These are phyloP conservation scores for Leuciscus waleckii DNA, from an alignment of 2,797 vertebrate genomes.

Conservation along the genomic window DNA sequence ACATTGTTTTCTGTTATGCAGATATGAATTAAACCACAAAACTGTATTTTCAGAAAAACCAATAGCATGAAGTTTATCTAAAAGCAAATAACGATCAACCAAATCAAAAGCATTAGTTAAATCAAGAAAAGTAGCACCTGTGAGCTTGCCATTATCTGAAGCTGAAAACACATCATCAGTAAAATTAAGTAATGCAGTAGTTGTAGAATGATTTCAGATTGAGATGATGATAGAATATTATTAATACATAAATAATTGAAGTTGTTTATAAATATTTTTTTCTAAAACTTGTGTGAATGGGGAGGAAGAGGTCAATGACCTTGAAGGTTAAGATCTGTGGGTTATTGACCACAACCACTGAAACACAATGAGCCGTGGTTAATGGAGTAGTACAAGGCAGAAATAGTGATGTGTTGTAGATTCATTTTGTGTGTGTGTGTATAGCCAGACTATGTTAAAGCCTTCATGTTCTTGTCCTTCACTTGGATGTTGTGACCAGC, in stretches of 20 bases:
- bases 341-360: constrained; percentile 35
- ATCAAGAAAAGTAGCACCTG: too few species aligned
- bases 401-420: constrained; percentile 3
- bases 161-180: too few species aligned
- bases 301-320: constrained; percentile 33
- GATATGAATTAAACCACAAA: neutral
- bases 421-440: constrained; percentile 6
- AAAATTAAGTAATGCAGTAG: too few species aligned
- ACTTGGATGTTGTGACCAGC: constrained; percentile 42
- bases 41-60: too few species aligned
- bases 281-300: neutral
- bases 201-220: too few species aligned
- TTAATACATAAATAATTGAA: too few species aligned
- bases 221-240: too few species aligned
- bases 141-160: too few species aligned
- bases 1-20: neutral
- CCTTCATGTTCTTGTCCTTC: constrained; percentile 48
- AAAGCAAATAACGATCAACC: too few species aligned
- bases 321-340: constrained; percentile 29
- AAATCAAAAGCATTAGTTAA: too few species aligned
- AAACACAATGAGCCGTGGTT: constrained; percentile 39
- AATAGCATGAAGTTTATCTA: too few species aligned
- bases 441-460: constrained; percentile 33
- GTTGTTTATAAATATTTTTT: too few species aligned
- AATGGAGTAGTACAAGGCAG: constrained; percentile 31